Evolutionary conservation across 2,797 vertebrate genomes (phyloP), one percentile per base, ranked within the genome.

Genomic region (Varecia variegata): DNA sequence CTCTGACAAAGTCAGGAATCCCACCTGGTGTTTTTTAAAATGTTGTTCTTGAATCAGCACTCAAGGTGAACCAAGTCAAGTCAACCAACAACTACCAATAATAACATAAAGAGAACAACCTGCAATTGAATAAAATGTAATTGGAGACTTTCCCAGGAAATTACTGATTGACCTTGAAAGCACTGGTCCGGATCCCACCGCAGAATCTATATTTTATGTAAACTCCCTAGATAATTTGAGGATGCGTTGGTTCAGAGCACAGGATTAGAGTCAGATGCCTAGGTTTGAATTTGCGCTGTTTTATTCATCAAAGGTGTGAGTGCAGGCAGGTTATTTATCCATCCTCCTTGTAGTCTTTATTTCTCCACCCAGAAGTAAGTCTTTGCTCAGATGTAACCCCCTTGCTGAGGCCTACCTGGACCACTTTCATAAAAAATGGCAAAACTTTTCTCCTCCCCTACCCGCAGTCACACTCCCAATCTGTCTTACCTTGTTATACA

Each of bases 1-100:
- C 79, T 95, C 56, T 80, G 65, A 88, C 81, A 86, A 94, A 96
- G 93, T 79, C 95, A 96, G 17, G 40, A 58, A 60, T 91, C 21
- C 12, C 90, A 97, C 65, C 94, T 96, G 82, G 47, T 89, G 85
- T 97, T 95, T 96, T 85, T 65, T 38, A 52, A 86, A 58, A 93
- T 76, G 27, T 65, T 80, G 62, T 91, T 80, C 62, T 93, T 95
- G 60, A 93, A 76, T 83, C 14, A 47, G 23, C 45, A 70, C 54
- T 89, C 67, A 76, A 67, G 71, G 43, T 80, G 62, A 91, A 43
- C 17, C 80, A 84, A 47, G 65, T 70, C 83, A 91, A 76, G 38
- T 94, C 40, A 92, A 83, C 45, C 18, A 50, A 56, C 13, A 89
- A 56, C 20, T 40, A 21, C 1, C 1, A 84, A 27, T 25, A 56